A percentile compares a stretch with the other conserved stretches of the same genome.
phyloP scores from a whole-genome alignment of 92 coral and sea anemone genomes.

The Actinernus sp. region DNA sequence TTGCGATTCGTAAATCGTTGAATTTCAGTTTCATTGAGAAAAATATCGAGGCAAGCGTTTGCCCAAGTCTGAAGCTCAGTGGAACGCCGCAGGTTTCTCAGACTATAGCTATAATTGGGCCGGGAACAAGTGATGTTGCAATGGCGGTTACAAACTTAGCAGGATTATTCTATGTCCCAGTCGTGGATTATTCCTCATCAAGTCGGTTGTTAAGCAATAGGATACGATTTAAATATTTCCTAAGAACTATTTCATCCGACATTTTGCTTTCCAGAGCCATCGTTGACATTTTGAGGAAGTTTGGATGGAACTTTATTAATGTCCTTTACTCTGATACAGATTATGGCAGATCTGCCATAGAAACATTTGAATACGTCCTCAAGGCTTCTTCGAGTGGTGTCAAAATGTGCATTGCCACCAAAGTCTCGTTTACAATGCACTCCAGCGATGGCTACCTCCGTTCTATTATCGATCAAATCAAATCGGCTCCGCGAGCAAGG shows the following conservation, averaged over 20 bases:
- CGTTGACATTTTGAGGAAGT: slow-evolving; percentile 65
- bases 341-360: slow-evolving; percentile 89
- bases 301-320: slow-evolving; percentile 82
- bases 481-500: slow-evolving; percentile 50
- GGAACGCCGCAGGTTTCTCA: slow-evolving; percentile 3
- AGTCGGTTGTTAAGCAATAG: slow-evolving; percentile 86
- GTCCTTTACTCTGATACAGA: slow-evolving; percentile 89
- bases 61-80: slow-evolving; percentile 1
- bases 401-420: slow-evolving; percentile 76
- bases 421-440: slow-evolving; percentile 62
- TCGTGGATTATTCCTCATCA: slow-evolving; percentile 75
- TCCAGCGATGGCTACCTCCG: slow-evolving; percentile 28
- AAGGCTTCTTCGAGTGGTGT: slow-evolving; percentile 18
- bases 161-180: slow-evolving; percentile 90
- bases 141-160: slow-evolving; percentile 89
- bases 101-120: slow-evolving; percentile 79
- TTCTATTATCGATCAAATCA: slow-evolving; percentile 35
- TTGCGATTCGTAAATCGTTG: slow-evolving; percentile 83
- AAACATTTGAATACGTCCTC: slow-evolving; percentile 73
- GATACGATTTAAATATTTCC: slow-evolving; percentile 79
- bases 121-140: slow-evolving; percentile 82
- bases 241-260: slow-evolving; percentile 85
- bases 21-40: slow-evolving; percentile 82
- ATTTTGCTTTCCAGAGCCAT: slow-evolving; percentile 70
- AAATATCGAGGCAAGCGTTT: slow-evolving; percentile 40